Evolutionary conservation across 2,888 invertebrate species (phyloP).

Genomic region (Drosophila cognata): DNA sequence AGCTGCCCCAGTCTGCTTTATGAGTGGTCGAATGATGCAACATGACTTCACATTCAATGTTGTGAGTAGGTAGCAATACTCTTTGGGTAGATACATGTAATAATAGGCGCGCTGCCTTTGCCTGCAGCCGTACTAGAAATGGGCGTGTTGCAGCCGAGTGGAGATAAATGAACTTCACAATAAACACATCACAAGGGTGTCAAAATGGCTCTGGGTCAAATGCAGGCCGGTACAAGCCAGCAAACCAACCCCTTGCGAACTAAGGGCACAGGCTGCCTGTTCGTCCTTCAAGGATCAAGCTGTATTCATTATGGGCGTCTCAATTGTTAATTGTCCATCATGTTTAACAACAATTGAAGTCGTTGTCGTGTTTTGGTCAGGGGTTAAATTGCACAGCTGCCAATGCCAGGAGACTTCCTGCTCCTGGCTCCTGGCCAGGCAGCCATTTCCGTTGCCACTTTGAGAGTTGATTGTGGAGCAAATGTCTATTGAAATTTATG

Average conservation of each 20-base stretch:
- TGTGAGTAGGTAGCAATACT: background rate
- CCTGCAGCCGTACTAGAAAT: constrained; percentile 39
- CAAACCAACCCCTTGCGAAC: constrained; percentile 41
- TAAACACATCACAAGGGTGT: constrained; percentile 66
- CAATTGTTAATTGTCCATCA: constrained; percentile 68
- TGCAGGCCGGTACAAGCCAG: too few relatives aligned
- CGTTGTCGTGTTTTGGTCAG: constrained; percentile 7
- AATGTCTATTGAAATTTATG: constrained; percentile 40
- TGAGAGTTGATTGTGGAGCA: constrained; percentile 2
- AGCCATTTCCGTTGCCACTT: constrained; percentile 63
- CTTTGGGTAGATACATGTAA: background rate
- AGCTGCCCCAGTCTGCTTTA: background rate
- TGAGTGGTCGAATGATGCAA: background rate
- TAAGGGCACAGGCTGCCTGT: background rate
- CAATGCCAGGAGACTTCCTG: constrained; percentile 38
- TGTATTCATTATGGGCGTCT: constrained; percentile 35
- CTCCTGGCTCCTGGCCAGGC: constrained; percentile 8
- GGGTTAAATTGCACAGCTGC: constrained; percentile 59
- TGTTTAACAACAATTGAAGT: constrained; percentile 59
- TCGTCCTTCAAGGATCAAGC: constrained; percentile 35
- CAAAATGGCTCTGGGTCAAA: constrained; percentile 66
- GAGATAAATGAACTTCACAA: constrained; percentile 62
- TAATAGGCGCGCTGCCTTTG: constrained; percentile 33
- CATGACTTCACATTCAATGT: background rate
- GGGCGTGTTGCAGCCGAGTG: constrained; percentile 51